phyloP scores from a whole-genome alignment of 2,797 vertebrate species.

The Periparus ater region DNA sequence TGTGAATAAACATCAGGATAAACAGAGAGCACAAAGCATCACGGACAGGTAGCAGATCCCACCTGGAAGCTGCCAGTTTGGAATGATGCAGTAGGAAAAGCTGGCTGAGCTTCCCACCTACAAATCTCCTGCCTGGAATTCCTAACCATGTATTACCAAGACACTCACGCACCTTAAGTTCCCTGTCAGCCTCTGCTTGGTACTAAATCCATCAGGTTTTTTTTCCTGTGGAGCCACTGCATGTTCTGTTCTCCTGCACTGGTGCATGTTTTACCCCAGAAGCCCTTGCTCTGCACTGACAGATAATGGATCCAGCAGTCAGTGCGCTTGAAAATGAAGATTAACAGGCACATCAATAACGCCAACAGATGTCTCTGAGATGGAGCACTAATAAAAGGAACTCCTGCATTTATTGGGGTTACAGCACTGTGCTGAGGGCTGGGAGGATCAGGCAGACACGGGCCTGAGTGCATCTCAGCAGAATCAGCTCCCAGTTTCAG shows the following conservation, averaged over 20 bases:
- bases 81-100: not conserved
- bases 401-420: not conserved
- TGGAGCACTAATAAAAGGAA: not conserved
- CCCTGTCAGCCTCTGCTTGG: not conserved
- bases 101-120: not conserved
- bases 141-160: not conserved
- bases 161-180: not conserved
- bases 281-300: not conserved
- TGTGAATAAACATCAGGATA: rapidly evolving
- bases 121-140: not conserved
- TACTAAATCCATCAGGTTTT: not conserved
- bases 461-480: not conserved
- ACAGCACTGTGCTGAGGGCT: not conserved
- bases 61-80: not conserved
- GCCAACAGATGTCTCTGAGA: not conserved
- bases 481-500: not conserved
- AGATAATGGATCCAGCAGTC: not conserved
- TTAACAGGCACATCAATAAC: not conserved
- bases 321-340: not conserved
- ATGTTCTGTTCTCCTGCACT: not conserved
- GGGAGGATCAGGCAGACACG: not conserved
- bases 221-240: not conserved
- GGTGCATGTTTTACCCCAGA: not conserved
- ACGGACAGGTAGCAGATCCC: not conserved
- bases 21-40: not conserved